Conservation (phyloP, 2,888 invertebrate genomes). For the Aethes cnicana region DNA sequence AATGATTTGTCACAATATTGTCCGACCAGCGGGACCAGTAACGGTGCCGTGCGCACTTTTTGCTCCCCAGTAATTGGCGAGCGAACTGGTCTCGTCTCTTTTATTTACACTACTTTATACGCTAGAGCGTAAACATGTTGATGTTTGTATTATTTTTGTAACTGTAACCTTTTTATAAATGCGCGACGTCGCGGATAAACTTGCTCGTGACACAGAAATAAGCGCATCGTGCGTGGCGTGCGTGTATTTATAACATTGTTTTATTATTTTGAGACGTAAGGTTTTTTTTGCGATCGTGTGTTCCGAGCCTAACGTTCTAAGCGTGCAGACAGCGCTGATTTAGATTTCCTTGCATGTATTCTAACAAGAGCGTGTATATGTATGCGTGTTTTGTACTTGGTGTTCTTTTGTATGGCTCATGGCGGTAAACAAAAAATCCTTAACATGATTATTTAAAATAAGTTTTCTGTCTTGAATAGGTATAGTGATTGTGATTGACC, state of each 20-base stretch:
- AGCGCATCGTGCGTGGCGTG: neutral
- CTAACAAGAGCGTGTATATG: neutral
- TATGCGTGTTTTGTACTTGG: neutral
- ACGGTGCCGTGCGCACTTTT: conserved; percentile 61
- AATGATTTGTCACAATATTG: conserved; percentile 56
- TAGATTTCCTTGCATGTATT: neutral
- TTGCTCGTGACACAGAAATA: conserved; percentile 20
- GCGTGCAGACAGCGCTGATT: neutral
- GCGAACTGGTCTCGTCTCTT: conserved; percentile 26
- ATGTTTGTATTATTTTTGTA: conserved; percentile 23
- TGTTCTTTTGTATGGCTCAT: too few species aligned
- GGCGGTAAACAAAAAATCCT: too few species aligned
- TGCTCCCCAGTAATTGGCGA: conserved; percentile 52
- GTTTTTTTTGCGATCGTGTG: neutral
- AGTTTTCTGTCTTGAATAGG: too few species aligned
- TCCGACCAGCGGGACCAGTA: conserved; percentile 46
- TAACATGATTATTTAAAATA: too few species aligned
- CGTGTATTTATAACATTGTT: neutral
- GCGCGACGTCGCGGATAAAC: conserved; percentile 21
- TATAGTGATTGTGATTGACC: too few species aligned
- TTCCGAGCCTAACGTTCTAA: neutral
- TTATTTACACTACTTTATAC: conserved; percentile 38
- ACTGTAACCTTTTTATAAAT: conserved; percentile 30
- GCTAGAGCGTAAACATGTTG: conserved; percentile 25
- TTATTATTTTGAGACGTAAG: too few species aligned